phyloP scores from a whole-genome alignment of 2,113 vertebrate species.

The Brachyhypopomus gauderio region DNA sequence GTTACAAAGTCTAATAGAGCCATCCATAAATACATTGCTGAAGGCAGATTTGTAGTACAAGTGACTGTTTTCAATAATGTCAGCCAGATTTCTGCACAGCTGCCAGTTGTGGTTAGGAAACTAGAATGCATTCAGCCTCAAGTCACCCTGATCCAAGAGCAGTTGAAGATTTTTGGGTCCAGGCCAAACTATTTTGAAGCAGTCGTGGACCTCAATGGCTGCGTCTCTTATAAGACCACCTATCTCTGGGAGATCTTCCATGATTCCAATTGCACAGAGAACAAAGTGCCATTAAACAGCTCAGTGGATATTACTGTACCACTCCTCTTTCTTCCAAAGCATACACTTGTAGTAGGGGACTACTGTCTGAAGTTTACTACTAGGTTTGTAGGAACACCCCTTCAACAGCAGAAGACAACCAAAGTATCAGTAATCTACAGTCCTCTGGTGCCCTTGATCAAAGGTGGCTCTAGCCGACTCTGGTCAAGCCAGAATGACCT shows the following conservation, averaged over 20 bases:
- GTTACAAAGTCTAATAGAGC: constrained; percentile 48
- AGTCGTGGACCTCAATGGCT: constrained; percentile 66
- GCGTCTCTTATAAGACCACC: constrained; percentile 68
- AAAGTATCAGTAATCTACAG: constrained; percentile 68
- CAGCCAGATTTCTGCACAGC: constrained; percentile 61
- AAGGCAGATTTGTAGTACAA: constrained; percentile 61
- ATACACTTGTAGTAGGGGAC: constrained; percentile 63
- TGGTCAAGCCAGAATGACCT: constrained; percentile 71
- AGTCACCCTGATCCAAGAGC: constrained; percentile 61
- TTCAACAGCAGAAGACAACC: constrained; percentile 52
- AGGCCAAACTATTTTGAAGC: constrained; percentile 74
- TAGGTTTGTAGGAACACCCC: constrained; percentile 68
- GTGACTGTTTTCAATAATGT: constrained; percentile 70
- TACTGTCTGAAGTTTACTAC: constrained; percentile 74
- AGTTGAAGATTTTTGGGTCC: constrained; percentile 62
- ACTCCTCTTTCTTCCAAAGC: constrained; percentile 68
- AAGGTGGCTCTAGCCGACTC: constrained; percentile 71
- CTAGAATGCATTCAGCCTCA: constrained; percentile 66
- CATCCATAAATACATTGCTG: constrained; percentile 61
- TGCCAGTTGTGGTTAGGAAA: constrained; percentile 60
- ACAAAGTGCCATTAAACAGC: constrained; percentile 48
- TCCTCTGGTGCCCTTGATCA: constrained; percentile 69
- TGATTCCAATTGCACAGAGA: constrained; percentile 50
- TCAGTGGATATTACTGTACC: constrained; percentile 57
- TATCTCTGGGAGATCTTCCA: constrained; percentile 74